Percentiles rank a stretch among this genome's conserved stretches.
Evolutionary conservation across 1,140 invertebrate genomes (phyloP).

Genomic region (Micrasema minimum): DNA sequence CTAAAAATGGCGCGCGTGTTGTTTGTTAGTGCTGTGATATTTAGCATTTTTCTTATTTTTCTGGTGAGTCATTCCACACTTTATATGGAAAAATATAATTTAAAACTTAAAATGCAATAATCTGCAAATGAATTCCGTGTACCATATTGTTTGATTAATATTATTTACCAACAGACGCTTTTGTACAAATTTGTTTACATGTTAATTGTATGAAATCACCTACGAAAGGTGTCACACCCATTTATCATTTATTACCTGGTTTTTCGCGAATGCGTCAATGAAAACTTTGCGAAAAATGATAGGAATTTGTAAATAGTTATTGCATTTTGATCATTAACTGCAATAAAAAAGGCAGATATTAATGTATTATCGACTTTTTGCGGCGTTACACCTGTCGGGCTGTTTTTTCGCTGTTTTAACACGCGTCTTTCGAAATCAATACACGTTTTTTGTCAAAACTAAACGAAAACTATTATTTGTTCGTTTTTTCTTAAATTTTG

Average conservation of each 20-base stretch:
- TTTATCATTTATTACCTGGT: not conserved
- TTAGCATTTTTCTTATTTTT: conserved; percentile 43
- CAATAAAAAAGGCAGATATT: too few relatives aligned
- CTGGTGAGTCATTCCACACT: conserved; percentile 25
- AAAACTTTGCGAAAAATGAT: too few relatives aligned
- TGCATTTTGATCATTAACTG: too few relatives aligned
- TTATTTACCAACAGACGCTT: conserved; percentile 10
- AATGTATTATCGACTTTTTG: conserved; percentile 1
- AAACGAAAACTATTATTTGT: too few relatives aligned
- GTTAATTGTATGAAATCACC: conserved; percentile 38
- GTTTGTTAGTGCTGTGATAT: conserved; percentile 43
- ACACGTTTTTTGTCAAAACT: too few relatives aligned
- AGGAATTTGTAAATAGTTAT: too few relatives aligned
- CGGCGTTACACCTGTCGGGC: not conserved
- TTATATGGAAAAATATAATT: too few relatives aligned
- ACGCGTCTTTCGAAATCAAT: conserved; percentile 5
- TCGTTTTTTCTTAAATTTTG: too few relatives aligned
- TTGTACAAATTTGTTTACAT: conserved; percentile 32
- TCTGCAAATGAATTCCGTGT: too few relatives aligned
- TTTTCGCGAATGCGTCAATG: too few relatives aligned
- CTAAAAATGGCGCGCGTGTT: conserved; percentile 38
- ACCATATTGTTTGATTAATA: too few relatives aligned
- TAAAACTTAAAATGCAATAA: too few relatives aligned
- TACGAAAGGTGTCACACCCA: conserved; percentile 44
- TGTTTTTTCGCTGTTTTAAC: conserved; percentile 14